Evolutionary conservation across 2,888 invertebrate species (phyloP).

Genomic region (Dryomyza anilis): DNA sequence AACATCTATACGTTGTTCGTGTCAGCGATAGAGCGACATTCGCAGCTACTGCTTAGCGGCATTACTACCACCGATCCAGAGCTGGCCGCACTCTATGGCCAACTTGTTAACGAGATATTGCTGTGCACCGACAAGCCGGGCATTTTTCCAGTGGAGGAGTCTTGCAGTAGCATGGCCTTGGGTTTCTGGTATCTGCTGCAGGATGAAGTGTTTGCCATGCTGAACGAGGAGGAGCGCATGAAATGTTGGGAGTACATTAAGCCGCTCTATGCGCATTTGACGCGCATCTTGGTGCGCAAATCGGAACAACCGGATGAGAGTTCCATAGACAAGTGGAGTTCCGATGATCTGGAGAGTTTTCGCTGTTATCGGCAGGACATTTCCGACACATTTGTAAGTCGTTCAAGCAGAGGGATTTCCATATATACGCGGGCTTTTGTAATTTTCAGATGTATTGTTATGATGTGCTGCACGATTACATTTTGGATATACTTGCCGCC

Average conservation of each 20-base stretch:
- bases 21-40: slow-evolving; percentile 74
- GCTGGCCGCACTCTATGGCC: slow-evolving; percentile 64
- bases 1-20: slow-evolving; percentile 73
- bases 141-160: slow-evolving; percentile 86
- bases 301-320: slow-evolving; percentile 74
- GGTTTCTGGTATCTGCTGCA: slow-evolving; percentile 93
- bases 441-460: slow-evolving; percentile 79
- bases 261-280: slow-evolving; percentile 79
- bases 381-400: slow-evolving; percentile 77
- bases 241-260: slow-evolving; percentile 66
- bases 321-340: slow-evolving; percentile 67
- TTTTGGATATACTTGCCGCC: slow-evolving; percentile 72
- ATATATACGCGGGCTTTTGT: not conserved
- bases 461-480: slow-evolving; percentile 76
- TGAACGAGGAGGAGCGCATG: slow-evolving; percentile 48
- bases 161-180: slow-evolving; percentile 82
- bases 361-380: slow-evolving; percentile 87
- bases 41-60: slow-evolving; percentile 62
- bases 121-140: slow-evolving; percentile 81
- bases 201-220: slow-evolving; percentile 58
- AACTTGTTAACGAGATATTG: slow-evolving; percentile 74
- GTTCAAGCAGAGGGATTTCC: not conserved
- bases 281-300: slow-evolving; percentile 78
- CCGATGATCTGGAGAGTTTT: slow-evolving; percentile 84
- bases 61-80: slow-evolving; percentile 58